Percentiles rank a stretch among this genome's conserved stretches.
Conservation (phyloP, 2,797 vertebrate genomes). For the Rhodeus uyekii region DNA sequence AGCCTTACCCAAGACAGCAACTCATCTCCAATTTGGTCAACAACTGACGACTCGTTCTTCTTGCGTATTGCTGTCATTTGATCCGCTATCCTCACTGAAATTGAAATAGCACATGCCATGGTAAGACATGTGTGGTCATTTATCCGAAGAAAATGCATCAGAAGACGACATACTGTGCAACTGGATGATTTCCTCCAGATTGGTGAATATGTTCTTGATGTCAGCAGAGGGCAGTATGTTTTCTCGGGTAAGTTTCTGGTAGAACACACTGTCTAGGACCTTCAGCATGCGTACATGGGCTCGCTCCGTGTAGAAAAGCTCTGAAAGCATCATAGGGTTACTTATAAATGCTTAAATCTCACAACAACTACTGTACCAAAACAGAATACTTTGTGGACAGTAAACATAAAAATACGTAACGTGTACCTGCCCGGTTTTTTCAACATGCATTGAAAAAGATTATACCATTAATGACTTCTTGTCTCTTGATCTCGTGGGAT, state of each 20-base stretch:
- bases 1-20: constrained; percentile 89
- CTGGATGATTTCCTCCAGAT: constrained; percentile 93
- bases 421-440: neutral
- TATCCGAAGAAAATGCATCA: neutral
- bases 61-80: constrained; percentile 90
- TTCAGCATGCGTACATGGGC: constrained; percentile 89
- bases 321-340: constrained; percentile 65
- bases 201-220: constrained; percentile 89
- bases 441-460: neutral
- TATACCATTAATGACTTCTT: constrained; percentile 97
- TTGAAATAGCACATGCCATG: neutral
- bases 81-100: constrained; percentile 85
- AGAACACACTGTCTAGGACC: constrained; percentile 91
- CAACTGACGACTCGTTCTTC: constrained; percentile 89
- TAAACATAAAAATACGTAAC: neutral
- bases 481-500: constrained; percentile 90
- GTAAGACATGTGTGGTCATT: neutral
- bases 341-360: neutral
- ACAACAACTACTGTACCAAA: neutral
- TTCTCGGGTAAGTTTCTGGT: constrained; percentile 86
- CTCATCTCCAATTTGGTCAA: constrained; percentile 91
- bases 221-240: constrained; percentile 85
- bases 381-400: neutral
- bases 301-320: constrained; percentile 92
- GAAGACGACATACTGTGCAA: constrained; percentile 82